A percentile compares a stretch with the other conserved stretches of the same genome.
Evolutionary conservation across 1,140 invertebrate genomes (phyloP).

Genomic region (Palaemon carinicauda): DNA sequence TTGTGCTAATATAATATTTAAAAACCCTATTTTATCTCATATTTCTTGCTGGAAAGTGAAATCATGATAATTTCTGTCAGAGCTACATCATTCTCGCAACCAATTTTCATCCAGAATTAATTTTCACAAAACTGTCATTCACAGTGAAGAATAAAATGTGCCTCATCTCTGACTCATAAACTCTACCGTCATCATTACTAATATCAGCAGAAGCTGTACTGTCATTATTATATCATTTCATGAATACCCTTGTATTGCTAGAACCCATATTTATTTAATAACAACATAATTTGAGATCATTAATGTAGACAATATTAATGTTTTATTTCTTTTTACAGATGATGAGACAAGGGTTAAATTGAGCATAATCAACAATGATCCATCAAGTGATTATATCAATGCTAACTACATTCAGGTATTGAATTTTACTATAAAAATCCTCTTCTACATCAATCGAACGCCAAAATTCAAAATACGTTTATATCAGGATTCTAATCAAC

Average conservation of each 20-base stretch:
- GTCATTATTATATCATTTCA: not conserved
- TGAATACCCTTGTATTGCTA: not conserved
- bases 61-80: too few species aligned
- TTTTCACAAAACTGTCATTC: too few species aligned
- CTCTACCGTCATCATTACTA: not conserved
- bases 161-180: too few species aligned
- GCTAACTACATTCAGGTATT: slow-evolving; percentile 35
- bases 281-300: too few species aligned
- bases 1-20: too few species aligned
- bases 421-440: not conserved
- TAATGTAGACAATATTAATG: too few species aligned
- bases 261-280: not conserved
- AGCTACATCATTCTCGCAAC: too few species aligned
- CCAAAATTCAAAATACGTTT: not conserved
- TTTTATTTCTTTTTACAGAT: not conserved
- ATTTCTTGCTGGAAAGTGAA: too few species aligned
- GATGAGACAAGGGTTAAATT: slow-evolving; percentile 25
- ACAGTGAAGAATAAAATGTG: too few species aligned
- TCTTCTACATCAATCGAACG: not conserved
- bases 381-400: slow-evolving; percentile 31
- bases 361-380: not conserved
- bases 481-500: not conserved
- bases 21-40: too few species aligned
- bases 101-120: too few species aligned
- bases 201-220: too few species aligned